Evolutionary conservation across 1,140 invertebrate species (phyloP).

Genomic region (Drosophila nikananu): DNA sequence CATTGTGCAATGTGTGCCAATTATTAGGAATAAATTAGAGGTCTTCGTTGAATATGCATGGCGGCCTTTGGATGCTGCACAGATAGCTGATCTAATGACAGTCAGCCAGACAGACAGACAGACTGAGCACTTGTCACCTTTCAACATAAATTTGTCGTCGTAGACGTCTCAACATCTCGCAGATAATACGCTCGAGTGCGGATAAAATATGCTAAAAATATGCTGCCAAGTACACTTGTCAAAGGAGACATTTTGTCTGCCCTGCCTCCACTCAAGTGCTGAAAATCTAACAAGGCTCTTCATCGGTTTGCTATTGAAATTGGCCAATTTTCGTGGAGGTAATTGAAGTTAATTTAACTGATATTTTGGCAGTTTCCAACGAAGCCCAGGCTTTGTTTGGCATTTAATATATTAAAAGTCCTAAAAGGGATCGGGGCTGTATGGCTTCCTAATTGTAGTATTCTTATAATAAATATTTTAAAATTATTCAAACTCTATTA

Average conservation of each 20-base stretch:
- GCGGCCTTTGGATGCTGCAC: constrained; percentile 27
- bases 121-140: constrained; percentile 34
- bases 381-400: background rate
- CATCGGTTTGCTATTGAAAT: background rate
- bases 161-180: constrained; percentile 34
- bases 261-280: background rate
- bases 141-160: constrained; percentile 40
- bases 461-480: no score
- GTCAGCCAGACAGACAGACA: constrained; percentile 9
- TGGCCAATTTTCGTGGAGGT: background rate
- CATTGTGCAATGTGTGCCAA: constrained; percentile 78
- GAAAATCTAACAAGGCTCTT: constrained; percentile 18
- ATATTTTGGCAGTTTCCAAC: background rate
- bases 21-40: constrained; percentile 75
- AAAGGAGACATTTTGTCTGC: background rate
- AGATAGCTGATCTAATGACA: constrained; percentile 52
- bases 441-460: no score
- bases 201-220: constrained; percentile 33
- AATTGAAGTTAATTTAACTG: background rate
- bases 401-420: background rate
- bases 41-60: constrained; percentile 68
- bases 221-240: constrained; percentile 14
- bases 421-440: background rate
- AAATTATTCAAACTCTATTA: no score
- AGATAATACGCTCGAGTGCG: constrained; percentile 40